Conservation (phyloP, 2,797 vertebrate species). For the Babyrousa celebensis region DNA sequence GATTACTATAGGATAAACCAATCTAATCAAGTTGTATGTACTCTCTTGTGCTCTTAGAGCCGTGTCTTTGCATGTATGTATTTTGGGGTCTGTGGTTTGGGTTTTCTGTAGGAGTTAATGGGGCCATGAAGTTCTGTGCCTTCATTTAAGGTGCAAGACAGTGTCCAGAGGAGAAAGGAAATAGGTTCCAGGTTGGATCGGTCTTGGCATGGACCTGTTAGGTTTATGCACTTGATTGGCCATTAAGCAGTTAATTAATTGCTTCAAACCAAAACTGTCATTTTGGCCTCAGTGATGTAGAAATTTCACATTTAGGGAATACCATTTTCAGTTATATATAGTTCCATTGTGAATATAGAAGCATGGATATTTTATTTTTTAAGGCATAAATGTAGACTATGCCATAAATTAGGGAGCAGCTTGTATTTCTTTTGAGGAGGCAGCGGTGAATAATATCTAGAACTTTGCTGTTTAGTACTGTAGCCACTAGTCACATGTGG, state of each 20-base stretch:
- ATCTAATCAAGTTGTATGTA: neutral
- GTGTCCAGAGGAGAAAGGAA: conserved; percentile 24
- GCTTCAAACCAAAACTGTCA: conserved; percentile 1
- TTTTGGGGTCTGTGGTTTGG: neutral
- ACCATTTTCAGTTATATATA: neutral
- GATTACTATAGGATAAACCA: neutral
- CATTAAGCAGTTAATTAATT: neutral
- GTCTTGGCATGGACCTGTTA: neutral
- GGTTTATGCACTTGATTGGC: neutral
- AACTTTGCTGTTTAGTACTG: neutral
- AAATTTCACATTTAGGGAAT: conserved; percentile 11
- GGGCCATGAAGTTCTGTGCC: neutral
- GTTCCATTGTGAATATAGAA: neutral
- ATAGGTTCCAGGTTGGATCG: neutral
- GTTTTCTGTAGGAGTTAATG: conserved; percentile 17
- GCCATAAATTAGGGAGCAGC: neutral
- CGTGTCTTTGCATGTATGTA: neutral
- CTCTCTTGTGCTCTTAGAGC: neutral
- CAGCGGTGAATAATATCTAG: neutral
- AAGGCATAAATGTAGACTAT: conserved; percentile 7
- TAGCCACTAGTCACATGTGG: neutral
- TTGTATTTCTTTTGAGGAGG: conserved; percentile 32
- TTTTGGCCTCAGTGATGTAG: neutral
- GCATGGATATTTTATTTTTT: neutral
- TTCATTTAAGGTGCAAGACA: neutral